These are phyloP conservation scores for Bombus vancouverensis DNA, from an alignment of 1,140 invertebrate genomes.

Conservation along the genomic window DNA sequence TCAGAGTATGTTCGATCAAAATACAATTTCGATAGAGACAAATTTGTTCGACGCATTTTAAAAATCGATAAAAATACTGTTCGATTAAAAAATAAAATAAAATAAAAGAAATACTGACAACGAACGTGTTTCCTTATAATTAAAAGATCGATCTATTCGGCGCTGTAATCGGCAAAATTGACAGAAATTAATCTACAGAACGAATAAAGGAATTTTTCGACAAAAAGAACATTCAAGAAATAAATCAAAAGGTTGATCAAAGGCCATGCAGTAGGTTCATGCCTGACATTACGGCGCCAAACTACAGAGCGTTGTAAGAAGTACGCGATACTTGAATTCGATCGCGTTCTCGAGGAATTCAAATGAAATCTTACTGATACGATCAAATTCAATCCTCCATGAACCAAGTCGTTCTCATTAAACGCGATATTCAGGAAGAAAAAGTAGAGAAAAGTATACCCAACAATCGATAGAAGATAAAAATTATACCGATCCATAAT, in stretches of 20 bases:
- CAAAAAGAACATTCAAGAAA: not conserved
- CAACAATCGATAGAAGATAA: not conserved
- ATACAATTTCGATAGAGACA: not conserved
- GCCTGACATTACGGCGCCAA: constrained; percentile 15
- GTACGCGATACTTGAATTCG: not conserved
- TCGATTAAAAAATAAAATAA: not conserved
- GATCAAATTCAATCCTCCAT: constrained; percentile 25
- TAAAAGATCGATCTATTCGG: not conserved
- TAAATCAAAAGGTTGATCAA: not conserved
- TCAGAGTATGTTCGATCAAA: too few relatives aligned
- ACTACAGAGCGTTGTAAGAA: not conserved
- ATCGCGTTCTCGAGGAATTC: constrained; percentile 2
- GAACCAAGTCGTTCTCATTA: not conserved
- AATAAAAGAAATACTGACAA: not conserved
- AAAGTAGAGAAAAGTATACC: not conserved
- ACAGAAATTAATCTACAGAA: not conserved
- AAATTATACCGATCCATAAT: constrained; percentile 24
- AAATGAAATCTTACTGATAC: constrained; percentile 17
- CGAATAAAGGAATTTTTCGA: too few relatives aligned
- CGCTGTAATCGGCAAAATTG: constrained; percentile 16
- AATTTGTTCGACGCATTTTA: not conserved
- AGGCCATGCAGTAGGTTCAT: not conserved
- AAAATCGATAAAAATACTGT: not conserved
- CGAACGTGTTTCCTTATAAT: constrained; percentile 2
- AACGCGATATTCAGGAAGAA: not conserved